phyloP scores from a whole-genome alignment of 2,113 vertebrate genomes.

The Neopipo cinnamomea region DNA sequence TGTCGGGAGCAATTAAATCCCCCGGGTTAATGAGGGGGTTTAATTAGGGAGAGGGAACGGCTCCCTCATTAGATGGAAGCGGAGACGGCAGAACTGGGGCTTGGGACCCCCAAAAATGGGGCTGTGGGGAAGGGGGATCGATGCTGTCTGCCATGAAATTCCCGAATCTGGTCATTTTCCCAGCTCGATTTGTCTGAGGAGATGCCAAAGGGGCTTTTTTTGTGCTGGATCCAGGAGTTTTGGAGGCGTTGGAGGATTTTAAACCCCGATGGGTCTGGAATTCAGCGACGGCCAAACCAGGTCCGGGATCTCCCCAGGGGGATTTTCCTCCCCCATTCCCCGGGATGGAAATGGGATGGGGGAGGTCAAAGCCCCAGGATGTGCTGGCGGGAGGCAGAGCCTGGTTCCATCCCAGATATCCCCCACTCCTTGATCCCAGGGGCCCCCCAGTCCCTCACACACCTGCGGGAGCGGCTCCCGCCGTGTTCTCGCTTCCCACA shows the following conservation, averaged over 20 bases:
- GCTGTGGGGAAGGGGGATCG: fast-evolving
- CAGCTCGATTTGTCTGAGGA: fast-evolving
- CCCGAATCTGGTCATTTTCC: fast-evolving
- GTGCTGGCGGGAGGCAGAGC: fast-evolving
- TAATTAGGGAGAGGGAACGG: background rate
- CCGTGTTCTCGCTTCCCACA: fast-evolving
- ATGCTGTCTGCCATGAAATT: fast-evolving
- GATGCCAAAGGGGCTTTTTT: background rate
- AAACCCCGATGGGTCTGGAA: background rate
- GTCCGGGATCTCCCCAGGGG: fast-evolving
- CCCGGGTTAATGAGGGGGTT: background rate
- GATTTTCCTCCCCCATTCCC: background rate
- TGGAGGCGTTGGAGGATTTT: background rate
- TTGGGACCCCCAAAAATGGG: background rate
- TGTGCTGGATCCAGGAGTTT: background rate
- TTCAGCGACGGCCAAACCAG: fast-evolving
- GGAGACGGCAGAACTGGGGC: fast-evolving
- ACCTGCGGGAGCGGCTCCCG: fast-evolving
- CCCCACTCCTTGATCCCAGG: fast-evolving
- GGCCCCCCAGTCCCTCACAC: fast-evolving
- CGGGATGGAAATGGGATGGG: background rate
- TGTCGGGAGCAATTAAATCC: background rate
- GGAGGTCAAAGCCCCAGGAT: background rate
- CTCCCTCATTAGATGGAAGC: background rate
- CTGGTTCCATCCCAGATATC: fast-evolving